Conservation (phyloP, 1,140 invertebrate genomes). For the Teleogryllus occipitalis region DNA sequence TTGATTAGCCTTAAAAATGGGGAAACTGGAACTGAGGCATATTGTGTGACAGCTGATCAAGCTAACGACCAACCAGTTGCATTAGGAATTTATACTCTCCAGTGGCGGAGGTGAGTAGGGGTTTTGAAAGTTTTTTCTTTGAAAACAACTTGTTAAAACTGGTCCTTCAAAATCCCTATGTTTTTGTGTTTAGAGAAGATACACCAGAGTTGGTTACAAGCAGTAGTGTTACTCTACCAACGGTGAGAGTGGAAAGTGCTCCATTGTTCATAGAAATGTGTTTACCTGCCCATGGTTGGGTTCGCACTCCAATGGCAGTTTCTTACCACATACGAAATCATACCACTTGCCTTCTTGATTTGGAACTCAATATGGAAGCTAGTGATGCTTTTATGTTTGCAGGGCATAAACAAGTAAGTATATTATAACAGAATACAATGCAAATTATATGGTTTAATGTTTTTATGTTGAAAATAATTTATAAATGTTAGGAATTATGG, state of each 20-base stretch:
- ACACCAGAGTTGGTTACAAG: slow-evolving; percentile 33
- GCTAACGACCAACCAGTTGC: slow-evolving; percentile 45
- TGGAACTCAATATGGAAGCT: slow-evolving; percentile 66
- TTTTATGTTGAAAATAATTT: too few relatives aligned
- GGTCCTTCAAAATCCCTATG: neutral
- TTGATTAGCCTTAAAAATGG: slow-evolving; percentile 22
- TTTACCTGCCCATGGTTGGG: slow-evolving; percentile 63
- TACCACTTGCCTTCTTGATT: slow-evolving; percentile 58
- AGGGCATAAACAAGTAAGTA: slow-evolving; percentile 71
- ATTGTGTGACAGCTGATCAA: slow-evolving; percentile 39
- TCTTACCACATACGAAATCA: slow-evolving; percentile 66
- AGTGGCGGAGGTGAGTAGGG: slow-evolving; percentile 58
- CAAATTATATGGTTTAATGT: neutral
- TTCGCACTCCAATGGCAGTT: slow-evolving; percentile 58
- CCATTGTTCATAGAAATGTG: slow-evolving; percentile 62
- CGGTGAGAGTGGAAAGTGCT: slow-evolving; percentile 52
- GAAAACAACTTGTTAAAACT: neutral
- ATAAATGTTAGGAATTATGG: too few relatives aligned
- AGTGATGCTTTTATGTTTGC: slow-evolving; percentile 85
- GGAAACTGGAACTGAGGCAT: slow-evolving; percentile 40
- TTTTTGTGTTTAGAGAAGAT: slow-evolving; percentile 13
- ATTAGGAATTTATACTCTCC: slow-evolving; percentile 63
- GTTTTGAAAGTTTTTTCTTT: neutral
- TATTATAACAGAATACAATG: neutral
- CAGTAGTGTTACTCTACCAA: slow-evolving; percentile 45